Evolutionary conservation across 2,113 vertebrate species (phyloP).

Genomic region (Epinephelus moara): DNA sequence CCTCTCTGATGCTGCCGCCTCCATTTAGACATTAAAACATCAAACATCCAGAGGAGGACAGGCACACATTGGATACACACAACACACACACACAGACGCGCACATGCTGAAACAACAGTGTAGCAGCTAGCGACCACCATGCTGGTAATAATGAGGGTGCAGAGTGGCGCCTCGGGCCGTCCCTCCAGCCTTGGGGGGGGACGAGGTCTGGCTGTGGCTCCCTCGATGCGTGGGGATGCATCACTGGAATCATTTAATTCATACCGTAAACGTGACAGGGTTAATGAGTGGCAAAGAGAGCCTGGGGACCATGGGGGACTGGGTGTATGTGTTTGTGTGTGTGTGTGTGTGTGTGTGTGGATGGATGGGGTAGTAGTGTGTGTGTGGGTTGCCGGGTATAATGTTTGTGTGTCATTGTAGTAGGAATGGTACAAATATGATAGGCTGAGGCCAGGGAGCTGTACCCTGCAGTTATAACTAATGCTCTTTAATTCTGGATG

Average conservation of each 20-base stretch:
- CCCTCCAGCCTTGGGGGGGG: constrained; percentile 60
- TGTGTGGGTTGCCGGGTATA: constrained; percentile 1
- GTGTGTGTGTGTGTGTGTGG: background rate
- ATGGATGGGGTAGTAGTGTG: constrained; percentile 2
- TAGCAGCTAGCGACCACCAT: constrained; percentile 63
- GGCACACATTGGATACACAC: background rate
- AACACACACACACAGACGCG: constrained; percentile 2
- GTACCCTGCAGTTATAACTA: constrained; percentile 59
- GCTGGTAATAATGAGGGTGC: constrained; percentile 70
- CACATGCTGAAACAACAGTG: constrained; percentile 56
- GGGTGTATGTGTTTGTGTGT: background rate
- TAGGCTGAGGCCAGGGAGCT: constrained; percentile 56
- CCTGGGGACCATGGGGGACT: constrained; percentile 73
- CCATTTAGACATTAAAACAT: constrained; percentile 42
- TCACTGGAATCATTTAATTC: constrained; percentile 84
- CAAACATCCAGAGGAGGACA: constrained; percentile 33
- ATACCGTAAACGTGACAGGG: constrained; percentile 84
- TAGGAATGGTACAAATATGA: constrained; percentile 55
- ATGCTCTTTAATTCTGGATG: constrained; percentile 66
- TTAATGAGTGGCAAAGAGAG: constrained; percentile 85
- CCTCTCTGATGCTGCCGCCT: background rate
- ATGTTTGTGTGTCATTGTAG: constrained; percentile 47
- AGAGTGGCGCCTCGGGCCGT: constrained; percentile 62
- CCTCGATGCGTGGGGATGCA: constrained; percentile 79
- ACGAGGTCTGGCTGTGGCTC: constrained; percentile 52